Evolutionary conservation across 2,888 invertebrate genomes (phyloP), one percentile per base, ranked within the genome.

Genomic region (Galerucella calmariensis): DNA sequence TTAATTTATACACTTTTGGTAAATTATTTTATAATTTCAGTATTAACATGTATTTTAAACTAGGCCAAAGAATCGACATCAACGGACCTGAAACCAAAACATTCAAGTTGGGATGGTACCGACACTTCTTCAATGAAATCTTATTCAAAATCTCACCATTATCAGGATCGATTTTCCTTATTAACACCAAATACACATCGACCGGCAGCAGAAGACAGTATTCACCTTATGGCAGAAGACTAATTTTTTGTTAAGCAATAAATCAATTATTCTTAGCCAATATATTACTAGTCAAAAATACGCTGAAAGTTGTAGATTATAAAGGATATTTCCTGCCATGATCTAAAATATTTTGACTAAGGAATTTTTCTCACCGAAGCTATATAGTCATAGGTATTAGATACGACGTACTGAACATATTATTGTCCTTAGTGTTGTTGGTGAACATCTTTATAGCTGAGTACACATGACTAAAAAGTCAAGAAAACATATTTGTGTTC

Each of bases 151-250:
- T 80, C 84, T 61, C 83, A 82, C 59, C 84, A 88, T 61, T 88
- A 89, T 80, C 87, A 88, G 74, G 89, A 89, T 80, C 86, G 88
- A 66, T 90, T 90, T 82, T 90, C 90, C 14, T 83, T 90, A 77
- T 83, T 90, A 79, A 89, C 90, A 73, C 88, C 90, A 72, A 89
- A 88, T 80, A 88, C 89, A 71, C 88, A 90, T 67, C 86, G 90
- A 65, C 88, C 90, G 14, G 85, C 90, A 53, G 89, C 89, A 71
- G 90, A 90, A 87, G 90, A 90, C 83, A 90, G 88, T 79, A 88
- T 90, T 76, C 88, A 88, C 78, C 84, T 90, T 69, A 89, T 90
- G 89, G 83, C 83, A 2, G 86, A 86, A 74, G 87, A 87, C 79
- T 86, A 81, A 84, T 51, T 67, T 66, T 48, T 71, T 14, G 41